phyloP scores from a whole-genome alignment of 1,140 invertebrate genomes.

The Macrobrachium nipponense region DNA sequence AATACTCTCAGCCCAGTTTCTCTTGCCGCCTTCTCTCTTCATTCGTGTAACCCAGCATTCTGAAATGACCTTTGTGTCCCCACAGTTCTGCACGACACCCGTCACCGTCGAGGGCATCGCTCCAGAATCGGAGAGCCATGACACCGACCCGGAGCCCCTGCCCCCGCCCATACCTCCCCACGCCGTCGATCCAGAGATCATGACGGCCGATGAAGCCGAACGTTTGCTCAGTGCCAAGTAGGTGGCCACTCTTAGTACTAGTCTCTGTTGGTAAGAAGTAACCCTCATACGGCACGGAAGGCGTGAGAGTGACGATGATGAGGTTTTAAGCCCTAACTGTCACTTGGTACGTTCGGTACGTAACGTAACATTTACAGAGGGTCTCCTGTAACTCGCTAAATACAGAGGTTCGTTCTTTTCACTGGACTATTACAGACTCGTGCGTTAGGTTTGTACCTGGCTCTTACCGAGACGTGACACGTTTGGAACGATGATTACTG shows the following conservation, averaged over 20 bases:
- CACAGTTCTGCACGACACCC: slow-evolving; percentile 49
- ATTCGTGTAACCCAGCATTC: too few relatives aligned
- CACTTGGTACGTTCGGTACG: not conserved
- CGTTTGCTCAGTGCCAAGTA: slow-evolving; percentile 65
- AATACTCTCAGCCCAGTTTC: too few relatives aligned
- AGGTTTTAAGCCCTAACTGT: not conserved
- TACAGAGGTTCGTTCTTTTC: too few relatives aligned
- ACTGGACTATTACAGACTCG: too few relatives aligned
- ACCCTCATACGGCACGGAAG: too few relatives aligned
- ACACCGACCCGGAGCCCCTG: slow-evolving; percentile 55
- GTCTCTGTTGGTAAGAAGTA: too few relatives aligned
- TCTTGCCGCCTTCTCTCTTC: too few relatives aligned
- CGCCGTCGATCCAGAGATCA: slow-evolving; percentile 62
- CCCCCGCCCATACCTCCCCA: slow-evolving; percentile 50
- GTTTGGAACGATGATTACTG: too few relatives aligned
- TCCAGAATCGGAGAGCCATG: slow-evolving; percentile 33
- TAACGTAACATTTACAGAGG: not conserved
- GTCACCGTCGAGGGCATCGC: slow-evolving; percentile 25
- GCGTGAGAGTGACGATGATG: not conserved
- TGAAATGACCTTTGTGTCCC: too few relatives aligned
- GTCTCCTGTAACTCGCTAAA: too few relatives aligned
- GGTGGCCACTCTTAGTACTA: slow-evolving; percentile 4
- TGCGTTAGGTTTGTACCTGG: too few relatives aligned
- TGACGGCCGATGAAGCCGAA: slow-evolving; percentile 67
- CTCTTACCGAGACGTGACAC: too few relatives aligned